Evolutionary conservation across 2,888 invertebrate genomes (phyloP).

Genomic region (Tiphia femorata): DNA sequence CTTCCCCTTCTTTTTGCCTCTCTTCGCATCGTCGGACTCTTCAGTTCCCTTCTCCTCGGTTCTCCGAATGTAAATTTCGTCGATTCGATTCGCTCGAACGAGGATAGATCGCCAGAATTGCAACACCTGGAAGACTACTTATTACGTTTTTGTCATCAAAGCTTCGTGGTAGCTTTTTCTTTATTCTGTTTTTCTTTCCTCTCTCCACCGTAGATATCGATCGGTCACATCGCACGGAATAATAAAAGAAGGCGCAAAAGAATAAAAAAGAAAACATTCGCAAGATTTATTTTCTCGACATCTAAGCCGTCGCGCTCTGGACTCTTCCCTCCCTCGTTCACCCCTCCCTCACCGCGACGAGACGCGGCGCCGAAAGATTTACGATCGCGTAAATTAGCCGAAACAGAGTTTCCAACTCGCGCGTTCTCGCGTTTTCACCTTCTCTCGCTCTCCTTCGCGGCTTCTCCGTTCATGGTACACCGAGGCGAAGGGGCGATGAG

Average conservation of each 20-base stretch:
- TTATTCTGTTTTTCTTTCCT: too few species aligned
- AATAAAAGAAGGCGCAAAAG: too few species aligned
- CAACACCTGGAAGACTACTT: too few species aligned
- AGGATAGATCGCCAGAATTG: constrained; percentile 38
- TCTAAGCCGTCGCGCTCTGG: not conserved
- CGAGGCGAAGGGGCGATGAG: constrained; percentile 10
- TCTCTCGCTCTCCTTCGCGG: constrained; percentile 12
- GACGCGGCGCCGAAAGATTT: constrained; percentile 43
- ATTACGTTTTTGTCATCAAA: too few species aligned
- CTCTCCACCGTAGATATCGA: too few species aligned
- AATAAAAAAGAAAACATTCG: too few species aligned
- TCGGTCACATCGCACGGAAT: too few species aligned
- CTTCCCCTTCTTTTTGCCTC: constrained; percentile 1
- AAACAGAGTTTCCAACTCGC: constrained; percentile 47
- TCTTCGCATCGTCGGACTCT: not conserved
- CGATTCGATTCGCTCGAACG: constrained; percentile 15
- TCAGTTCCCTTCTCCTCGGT: not conserved
- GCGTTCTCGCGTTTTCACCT: constrained; percentile 5
- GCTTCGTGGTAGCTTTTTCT: too few species aligned
- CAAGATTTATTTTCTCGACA: not conserved
- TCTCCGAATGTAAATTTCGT: not conserved
- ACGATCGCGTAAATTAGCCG: constrained; percentile 56
- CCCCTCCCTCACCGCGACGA: too few species aligned
- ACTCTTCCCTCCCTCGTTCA: too few species aligned
- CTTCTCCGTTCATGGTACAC: not conserved